Conservation (phyloP, 2,797 vertebrate species). For the Pseudomugil tenellus region DNA sequence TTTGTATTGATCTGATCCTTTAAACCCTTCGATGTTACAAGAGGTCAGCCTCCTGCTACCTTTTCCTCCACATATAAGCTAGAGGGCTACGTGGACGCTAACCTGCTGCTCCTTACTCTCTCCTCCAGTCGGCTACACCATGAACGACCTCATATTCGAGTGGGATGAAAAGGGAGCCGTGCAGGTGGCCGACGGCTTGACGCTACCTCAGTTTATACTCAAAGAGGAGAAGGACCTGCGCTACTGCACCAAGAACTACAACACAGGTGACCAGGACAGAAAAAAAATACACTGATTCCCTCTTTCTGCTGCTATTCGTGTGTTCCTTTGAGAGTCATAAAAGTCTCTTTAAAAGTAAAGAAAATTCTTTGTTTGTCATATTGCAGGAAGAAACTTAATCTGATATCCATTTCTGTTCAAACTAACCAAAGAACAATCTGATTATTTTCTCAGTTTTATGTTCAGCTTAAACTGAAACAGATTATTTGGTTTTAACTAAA, state of each 20-base stretch:
- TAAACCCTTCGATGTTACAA: neutral
- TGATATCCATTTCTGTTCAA: neutral
- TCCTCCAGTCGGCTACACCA: conserved; percentile 94
- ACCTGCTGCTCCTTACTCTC: conserved; percentile 16
- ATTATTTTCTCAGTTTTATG: too few relatives aligned
- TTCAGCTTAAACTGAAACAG: too few relatives aligned
- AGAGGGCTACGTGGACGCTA: conserved; percentile 5
- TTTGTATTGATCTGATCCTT: conserved; percentile 11
- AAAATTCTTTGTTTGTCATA: neutral
- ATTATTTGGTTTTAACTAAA: neutral
- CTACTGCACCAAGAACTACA: conserved; percentile 99
- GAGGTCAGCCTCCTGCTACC: neutral
- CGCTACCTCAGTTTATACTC: conserved; percentile 96
- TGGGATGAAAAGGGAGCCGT: conserved; percentile 98
- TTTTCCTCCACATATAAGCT: neutral
- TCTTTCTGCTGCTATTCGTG: neutral
- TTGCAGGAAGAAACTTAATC: too few relatives aligned
- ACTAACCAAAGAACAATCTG: neutral
- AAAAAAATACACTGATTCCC: neutral
- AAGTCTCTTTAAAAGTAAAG: neutral
- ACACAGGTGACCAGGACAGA: conserved; percentile 86
- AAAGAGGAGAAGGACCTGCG: conserved; percentile 98
- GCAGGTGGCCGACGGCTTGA: conserved; percentile 95
- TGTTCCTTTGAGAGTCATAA: neutral
- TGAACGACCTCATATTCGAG: conserved; percentile 99